These are phyloP conservation scores for Haemorhous mexicanus DNA, from an alignment of 2,113 vertebrate genomes.

Conservation along the genomic window DNA sequence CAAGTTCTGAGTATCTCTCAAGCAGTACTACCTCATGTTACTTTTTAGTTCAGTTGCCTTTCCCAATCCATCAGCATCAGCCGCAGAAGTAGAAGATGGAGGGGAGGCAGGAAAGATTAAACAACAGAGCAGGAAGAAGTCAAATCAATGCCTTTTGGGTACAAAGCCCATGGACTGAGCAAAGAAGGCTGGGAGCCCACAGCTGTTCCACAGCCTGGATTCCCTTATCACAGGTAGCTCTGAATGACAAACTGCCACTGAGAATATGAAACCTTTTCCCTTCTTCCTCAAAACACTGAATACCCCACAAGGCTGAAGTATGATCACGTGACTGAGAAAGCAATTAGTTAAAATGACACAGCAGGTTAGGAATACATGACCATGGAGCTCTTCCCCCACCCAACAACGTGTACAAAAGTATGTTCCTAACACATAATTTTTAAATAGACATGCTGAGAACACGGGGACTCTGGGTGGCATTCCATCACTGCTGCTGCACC, in stretches of 20 bases:
- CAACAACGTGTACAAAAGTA: neutral
- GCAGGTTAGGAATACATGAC: neutral
- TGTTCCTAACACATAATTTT: neutral
- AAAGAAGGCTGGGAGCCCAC: neutral
- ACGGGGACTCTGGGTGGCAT: slow-evolving; percentile 29
- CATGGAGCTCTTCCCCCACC: neutral
- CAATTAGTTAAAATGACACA: neutral
- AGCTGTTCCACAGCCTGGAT: neutral
- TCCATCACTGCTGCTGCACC: slow-evolving; percentile 55
- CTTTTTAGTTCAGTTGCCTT: neutral
- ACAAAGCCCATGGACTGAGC: neutral
- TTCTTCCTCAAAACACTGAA: neutral
- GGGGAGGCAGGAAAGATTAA: neutral
- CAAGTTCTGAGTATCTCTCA: neutral
- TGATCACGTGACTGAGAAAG: neutral
- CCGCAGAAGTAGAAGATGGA: neutral
- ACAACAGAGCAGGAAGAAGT: neutral
- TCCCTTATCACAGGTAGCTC: neutral
- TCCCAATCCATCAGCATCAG: neutral
- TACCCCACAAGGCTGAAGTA: neutral
- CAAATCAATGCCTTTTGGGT: neutral
- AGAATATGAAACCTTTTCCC: neutral
- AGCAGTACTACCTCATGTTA: neutral
- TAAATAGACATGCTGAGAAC: slow-evolving; percentile 42
- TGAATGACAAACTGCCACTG: neutral